Percentiles rank a stretch among this genome's conserved stretches.
Evolutionary conservation across 2,797 vertebrate species (phyloP).

Genomic region (Ceyx erithaca): DNA sequence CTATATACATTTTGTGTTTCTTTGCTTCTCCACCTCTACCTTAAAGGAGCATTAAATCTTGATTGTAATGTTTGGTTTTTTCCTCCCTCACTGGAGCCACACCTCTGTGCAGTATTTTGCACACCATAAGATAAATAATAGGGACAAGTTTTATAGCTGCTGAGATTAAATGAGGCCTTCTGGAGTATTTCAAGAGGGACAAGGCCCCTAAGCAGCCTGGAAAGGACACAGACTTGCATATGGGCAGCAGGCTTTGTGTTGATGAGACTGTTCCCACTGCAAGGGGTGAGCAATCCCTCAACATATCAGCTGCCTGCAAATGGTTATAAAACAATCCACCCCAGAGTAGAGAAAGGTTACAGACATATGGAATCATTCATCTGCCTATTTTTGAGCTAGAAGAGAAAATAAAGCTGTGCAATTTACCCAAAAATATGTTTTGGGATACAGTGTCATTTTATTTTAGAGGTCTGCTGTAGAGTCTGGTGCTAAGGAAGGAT

Average conservation of each 20-base stretch:
- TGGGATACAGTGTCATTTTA: background rate
- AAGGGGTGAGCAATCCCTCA: background rate
- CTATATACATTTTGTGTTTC: background rate
- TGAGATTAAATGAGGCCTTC: background rate
- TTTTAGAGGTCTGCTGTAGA: background rate
- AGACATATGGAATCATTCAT: background rate
- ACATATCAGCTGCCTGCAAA: background rate
- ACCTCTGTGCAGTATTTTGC: background rate
- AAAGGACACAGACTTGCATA: background rate
- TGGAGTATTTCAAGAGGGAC: background rate
- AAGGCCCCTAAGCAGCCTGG: background rate
- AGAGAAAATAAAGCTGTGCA: slow-evolving; percentile 7
- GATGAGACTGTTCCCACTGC: background rate
- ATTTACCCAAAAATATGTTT: background rate
- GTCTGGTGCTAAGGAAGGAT: background rate
- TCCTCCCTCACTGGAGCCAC: background rate
- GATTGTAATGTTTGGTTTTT: background rate
- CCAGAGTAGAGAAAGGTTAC: background rate
- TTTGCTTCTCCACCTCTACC: background rate
- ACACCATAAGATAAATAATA: background rate
- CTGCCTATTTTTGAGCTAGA: background rate
- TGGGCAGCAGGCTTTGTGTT: background rate
- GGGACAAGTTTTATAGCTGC: background rate
- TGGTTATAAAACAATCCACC: background rate
- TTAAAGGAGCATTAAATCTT: too few relatives aligned